Percentiles rank a stretch among this genome's conserved stretches.
phyloP scores from a whole-genome alignment of 92 coral and sea anemone genomes.

The Nematostella vectensis region DNA sequence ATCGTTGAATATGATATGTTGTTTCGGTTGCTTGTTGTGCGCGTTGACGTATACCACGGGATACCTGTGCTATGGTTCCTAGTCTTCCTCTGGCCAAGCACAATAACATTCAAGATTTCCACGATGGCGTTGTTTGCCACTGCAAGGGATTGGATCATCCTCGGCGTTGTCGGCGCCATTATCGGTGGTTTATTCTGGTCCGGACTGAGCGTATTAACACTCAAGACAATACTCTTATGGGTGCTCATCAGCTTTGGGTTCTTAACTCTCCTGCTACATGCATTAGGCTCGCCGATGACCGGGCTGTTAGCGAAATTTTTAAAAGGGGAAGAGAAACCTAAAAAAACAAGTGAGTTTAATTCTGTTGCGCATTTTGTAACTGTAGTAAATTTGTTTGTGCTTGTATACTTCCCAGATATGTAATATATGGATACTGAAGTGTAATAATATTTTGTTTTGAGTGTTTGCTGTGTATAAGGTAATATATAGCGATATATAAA shows the following conservation, averaged over 20 bases:
- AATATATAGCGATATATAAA: no score
- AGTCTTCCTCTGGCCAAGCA: background rate
- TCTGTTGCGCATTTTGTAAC: slow-evolving; percentile 19
- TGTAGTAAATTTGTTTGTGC: background rate
- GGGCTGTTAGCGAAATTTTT: slow-evolving; percentile 29
- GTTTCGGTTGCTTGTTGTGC: no score
- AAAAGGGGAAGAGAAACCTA: slow-evolving; percentile 12
- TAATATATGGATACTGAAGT: no score
- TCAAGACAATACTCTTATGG: slow-evolving; percentile 68
- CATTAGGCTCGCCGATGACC: slow-evolving; percentile 64
- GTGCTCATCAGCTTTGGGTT: slow-evolving; percentile 69
- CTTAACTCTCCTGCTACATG: slow-evolving; percentile 64
- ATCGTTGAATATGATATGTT: no score
- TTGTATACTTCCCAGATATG: no score
- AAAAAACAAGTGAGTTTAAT: slow-evolving; percentile 8
- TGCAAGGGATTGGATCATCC: slow-evolving; percentile 58
- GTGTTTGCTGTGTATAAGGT: no score
- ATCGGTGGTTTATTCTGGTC: slow-evolving; percentile 51
- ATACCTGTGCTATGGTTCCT: slow-evolving; percentile 1
- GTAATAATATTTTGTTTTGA: no score
- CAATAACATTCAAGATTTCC: background rate
- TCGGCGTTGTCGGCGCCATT: slow-evolving; percentile 47
- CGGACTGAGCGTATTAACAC: slow-evolving; percentile 59
- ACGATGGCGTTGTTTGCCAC: slow-evolving; percentile 42
- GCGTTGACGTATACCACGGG: no score